Evolutionary conservation across 2,113 vertebrate species (phyloP).

Genomic region (Mionectes macconnelli): DNA sequence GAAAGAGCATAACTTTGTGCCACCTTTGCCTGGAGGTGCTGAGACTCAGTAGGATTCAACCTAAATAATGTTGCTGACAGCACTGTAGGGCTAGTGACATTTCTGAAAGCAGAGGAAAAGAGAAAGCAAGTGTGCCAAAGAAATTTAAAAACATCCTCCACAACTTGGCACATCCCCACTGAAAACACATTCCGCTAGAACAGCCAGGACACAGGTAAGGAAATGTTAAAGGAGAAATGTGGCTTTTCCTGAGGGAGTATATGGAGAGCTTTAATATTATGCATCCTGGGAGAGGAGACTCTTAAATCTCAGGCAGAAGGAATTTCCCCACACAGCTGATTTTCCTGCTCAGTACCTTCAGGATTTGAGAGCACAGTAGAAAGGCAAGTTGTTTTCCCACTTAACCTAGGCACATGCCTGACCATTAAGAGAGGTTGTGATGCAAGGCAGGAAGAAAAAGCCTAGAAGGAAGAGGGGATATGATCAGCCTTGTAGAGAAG

Average conservation of each 20-base stretch:
- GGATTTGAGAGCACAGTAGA: neutral
- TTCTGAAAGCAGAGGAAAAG: constrained; percentile 10
- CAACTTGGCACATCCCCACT: neutral
- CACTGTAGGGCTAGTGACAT: neutral
- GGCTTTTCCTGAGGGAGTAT: neutral
- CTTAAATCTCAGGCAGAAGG: neutral
- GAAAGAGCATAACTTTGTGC: neutral
- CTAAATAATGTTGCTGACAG: neutral
- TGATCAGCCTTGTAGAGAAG: neutral
- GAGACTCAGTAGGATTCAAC: neutral
- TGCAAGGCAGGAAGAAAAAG: constrained; percentile 23
- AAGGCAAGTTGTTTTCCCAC: constrained; percentile 2
- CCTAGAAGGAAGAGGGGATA: neutral
- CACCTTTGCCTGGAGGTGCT: neutral
- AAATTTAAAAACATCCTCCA: neutral
- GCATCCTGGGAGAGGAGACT: neutral
- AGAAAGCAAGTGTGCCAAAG: neutral
- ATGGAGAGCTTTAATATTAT: neutral
- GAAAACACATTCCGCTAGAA: neutral
- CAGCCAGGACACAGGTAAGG: neutral
- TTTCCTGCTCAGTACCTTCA: neutral
- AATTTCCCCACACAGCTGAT: neutral
- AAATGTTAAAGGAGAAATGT: neutral
- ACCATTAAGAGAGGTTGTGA: neutral
- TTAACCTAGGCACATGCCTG: neutral